Base-by-base conservation (phyloP, 2,888 invertebrate species). In the Uloborus plumipes region DNA sequence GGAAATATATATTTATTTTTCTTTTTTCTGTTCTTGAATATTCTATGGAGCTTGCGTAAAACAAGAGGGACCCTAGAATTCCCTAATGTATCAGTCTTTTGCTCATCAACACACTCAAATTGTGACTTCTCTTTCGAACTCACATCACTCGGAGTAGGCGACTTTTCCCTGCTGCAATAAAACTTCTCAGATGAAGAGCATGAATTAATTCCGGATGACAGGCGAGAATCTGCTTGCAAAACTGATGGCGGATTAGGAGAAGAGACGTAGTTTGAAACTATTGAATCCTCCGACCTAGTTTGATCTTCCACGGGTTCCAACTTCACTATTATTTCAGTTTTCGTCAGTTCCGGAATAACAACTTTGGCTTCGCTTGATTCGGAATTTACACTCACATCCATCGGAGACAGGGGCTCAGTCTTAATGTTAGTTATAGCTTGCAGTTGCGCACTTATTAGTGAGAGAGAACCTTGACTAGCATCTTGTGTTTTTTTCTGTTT, bases 1-100 rank as follows among this genome's bases (percentile, higher is more conserved):
- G 89, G 88, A 85, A 87, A 88, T 62, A 89, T 86, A 86, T 89
- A 88, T 80, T 84, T 82, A 62, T 81, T 69, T 51, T 76, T 80
- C 49, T 78, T 81, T 55, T 80, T 79, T n/a, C 77, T 74, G 31
- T 81, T 73, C 47, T 85, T 79, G 55, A 85, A 82, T 59, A 84
- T 69, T 31, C 82, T 76, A 22, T 85, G 84, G n/a, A 85, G 22
- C 70, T 76, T 84, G 64, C 83, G 67, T 22, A 85, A 65, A 15
- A 84, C 73, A 69, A 82, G 62, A n/a, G 85, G 79, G 20, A 81
- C 66, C 62, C 67, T 66, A n/a, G 64, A 47, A 66, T 51, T 74
- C 14, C 59, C 70, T 49, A 49, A 1, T 16, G 39, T 16, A 39
- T 70, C 55, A 47, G 47, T 39, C 31, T 79, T 66, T 53, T 66